Percentiles rank a stretch among this genome's conserved stretches.
Evolutionary conservation across 2,888 invertebrate genomes (phyloP).

Genomic region (Caenorhabditis angaria): DNA sequence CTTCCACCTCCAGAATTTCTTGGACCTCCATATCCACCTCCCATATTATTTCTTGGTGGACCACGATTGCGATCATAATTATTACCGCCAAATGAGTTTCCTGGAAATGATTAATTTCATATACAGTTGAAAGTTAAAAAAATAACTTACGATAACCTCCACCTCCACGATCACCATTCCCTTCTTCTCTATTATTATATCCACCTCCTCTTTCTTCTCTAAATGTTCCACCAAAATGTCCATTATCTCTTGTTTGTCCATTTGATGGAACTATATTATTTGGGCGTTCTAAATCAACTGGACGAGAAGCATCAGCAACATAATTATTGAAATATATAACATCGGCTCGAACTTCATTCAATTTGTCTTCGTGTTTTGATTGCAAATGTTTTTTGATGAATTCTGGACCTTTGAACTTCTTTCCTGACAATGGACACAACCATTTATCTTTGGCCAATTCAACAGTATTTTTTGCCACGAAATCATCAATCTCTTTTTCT

Average conservation of each 20-base stretch:
- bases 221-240: conserved; percentile 18
- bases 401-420: conserved; percentile 97
- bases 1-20: conserved; percentile 60
- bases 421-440: conserved; percentile 96
- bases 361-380: conserved; percentile 94
- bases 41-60: conserved; percentile 26
- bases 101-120: conserved; percentile 12
- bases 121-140: not conserved
- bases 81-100: conserved; percentile 27
- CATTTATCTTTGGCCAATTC: conserved; percentile 97
- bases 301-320: conserved; percentile 88
- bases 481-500: conserved; percentile 86
- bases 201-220: conserved; percentile 30
- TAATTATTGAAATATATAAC: conserved; percentile 97
- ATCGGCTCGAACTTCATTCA: conserved; percentile 95
- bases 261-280: not conserved
- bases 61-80: conserved; percentile 27
- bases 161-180: conserved; percentile 32
- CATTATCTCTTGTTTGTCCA: conserved; percentile 1
- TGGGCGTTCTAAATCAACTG: conserved; percentile 81
- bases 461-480: conserved; percentile 92
- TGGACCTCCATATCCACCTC: conserved; percentile 55
- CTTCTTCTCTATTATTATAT: conserved; percentile 25
- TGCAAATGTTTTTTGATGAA: conserved; percentile 97
- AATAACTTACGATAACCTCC: conserved; percentile 20